phyloP scores from a whole-genome alignment of 2,113 vertebrate genomes.

The Actinemys pallida region DNA sequence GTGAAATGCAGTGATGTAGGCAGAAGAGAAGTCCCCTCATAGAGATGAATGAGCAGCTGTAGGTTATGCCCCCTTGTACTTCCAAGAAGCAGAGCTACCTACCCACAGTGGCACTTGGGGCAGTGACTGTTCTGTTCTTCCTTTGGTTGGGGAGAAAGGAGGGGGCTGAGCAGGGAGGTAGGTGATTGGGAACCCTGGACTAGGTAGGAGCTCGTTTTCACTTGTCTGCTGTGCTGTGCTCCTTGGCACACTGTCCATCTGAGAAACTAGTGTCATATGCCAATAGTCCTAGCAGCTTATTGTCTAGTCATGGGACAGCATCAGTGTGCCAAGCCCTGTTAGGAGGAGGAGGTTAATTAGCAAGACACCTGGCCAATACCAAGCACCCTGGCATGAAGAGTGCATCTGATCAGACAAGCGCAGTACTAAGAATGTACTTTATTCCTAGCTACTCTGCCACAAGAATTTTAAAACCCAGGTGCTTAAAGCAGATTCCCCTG shows the following conservation, averaged over 20 bases:
- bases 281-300: fast-evolving
- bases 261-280: not conserved
- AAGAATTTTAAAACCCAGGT: not conserved
- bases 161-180: fast-evolving
- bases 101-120: fast-evolving
- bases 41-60: not conserved
- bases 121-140: not conserved
- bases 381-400: too few species aligned
- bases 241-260: not conserved
- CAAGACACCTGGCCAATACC: not conserved
- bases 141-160: too few species aligned
- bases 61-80: not conserved
- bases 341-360: not conserved
- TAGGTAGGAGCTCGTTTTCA: fast-evolving
- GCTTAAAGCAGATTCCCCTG: not conserved
- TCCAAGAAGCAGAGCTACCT: not conserved
- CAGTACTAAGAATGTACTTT: not conserved
- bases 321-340: not conserved
- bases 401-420: not conserved
- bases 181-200: not conserved
- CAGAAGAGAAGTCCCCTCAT: not conserved
- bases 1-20: not conserved
- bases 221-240: not conserved
- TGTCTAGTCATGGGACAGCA: not conserved
- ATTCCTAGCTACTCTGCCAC: not conserved